Conservation (phyloP, 2,888 invertebrate species). For the Notodonta ziczac region DNA sequence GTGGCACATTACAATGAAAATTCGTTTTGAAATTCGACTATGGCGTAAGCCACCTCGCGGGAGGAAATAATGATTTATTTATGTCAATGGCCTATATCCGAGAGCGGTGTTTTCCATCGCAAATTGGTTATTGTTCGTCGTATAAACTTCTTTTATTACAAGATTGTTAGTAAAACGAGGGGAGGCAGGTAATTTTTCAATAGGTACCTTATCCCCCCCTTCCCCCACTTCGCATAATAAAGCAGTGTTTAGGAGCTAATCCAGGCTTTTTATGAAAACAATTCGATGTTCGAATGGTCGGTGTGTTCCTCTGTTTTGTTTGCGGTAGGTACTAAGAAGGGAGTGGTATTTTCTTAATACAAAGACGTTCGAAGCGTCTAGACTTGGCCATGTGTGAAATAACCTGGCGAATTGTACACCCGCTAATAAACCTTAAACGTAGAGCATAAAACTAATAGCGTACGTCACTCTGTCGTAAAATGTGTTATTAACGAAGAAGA, state of each 20-base stretch:
- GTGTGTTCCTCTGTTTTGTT: constrained; percentile 32
- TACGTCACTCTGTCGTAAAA: constrained; percentile 76
- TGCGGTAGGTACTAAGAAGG: constrained; percentile 24
- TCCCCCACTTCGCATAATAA: constrained; percentile 64
- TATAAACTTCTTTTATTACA: constrained; percentile 81
- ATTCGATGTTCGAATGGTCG: constrained; percentile 34
- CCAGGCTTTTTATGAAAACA: constrained; percentile 57
- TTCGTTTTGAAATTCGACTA: constrained; percentile 65
- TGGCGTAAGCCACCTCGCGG: constrained; percentile 48
- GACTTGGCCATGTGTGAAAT: constrained; percentile 78
- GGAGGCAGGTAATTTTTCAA: constrained; percentile 65
- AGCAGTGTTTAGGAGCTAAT: constrained; percentile 68
- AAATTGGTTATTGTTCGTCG: constrained; percentile 81
- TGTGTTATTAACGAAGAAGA: constrained; percentile 68
- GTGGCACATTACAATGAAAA: constrained; percentile 80
- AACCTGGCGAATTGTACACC: constrained; percentile 73
- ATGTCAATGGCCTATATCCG: constrained; percentile 78
- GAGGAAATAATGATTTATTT: constrained; percentile 81
- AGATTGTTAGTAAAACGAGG: constrained; percentile 79
- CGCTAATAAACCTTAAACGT: constrained; percentile 81
- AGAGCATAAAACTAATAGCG: constrained; percentile 77
- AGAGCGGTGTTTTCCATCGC: constrained; percentile 70
- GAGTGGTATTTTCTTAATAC: constrained; percentile 59
- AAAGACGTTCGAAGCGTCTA: constrained; percentile 72
- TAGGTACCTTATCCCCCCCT: constrained; percentile 51